Conservation (phyloP, 2,888 invertebrate species). For the Cryptocheilus praepositus region DNA sequence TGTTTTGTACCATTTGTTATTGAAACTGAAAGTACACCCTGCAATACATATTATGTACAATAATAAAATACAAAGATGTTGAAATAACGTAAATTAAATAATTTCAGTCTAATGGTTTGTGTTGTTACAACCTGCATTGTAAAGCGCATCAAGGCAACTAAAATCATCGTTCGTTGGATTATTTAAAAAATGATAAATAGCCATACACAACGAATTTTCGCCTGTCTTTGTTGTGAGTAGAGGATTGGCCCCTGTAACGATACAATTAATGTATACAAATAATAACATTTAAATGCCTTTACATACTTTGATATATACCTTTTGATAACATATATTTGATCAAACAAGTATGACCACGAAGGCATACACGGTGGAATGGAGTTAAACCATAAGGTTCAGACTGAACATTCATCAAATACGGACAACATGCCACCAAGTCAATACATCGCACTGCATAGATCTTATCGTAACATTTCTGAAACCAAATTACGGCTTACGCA, state of each 20-base stretch:
- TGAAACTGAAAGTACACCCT: constrained; percentile 16
- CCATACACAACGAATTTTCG: constrained; percentile 45
- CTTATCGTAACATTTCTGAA: constrained; percentile 35
- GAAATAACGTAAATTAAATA: constrained; percentile 1
- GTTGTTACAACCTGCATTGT: constrained; percentile 23
- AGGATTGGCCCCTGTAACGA: constrained; percentile 37
- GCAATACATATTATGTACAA: neutral
- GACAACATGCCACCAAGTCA: constrained; percentile 35
- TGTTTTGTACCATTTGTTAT: constrained; percentile 23
- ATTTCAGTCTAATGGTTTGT: too few relatives aligned
- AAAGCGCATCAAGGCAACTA: constrained; percentile 32
- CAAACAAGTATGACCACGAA: constrained; percentile 31
- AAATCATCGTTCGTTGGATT: constrained; percentile 33
- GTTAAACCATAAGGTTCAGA: constrained; percentile 27
- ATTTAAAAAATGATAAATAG: constrained; percentile 29
- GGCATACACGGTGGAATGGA: constrained; percentile 42
- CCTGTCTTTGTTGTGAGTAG: constrained; percentile 25
- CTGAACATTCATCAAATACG: constrained; percentile 38
- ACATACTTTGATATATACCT: constrained; percentile 21
- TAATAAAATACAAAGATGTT: neutral
- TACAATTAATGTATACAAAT: too few relatives aligned
- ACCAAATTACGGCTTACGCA: constrained; percentile 5
- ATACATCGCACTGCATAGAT: constrained; percentile 38
- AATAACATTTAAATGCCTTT: too few relatives aligned
- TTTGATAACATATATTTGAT: constrained; percentile 44